Conservation (phyloP, 30 jellyfish, hydroid and myxozoan species). For the Aurelia aurita region DNA sequence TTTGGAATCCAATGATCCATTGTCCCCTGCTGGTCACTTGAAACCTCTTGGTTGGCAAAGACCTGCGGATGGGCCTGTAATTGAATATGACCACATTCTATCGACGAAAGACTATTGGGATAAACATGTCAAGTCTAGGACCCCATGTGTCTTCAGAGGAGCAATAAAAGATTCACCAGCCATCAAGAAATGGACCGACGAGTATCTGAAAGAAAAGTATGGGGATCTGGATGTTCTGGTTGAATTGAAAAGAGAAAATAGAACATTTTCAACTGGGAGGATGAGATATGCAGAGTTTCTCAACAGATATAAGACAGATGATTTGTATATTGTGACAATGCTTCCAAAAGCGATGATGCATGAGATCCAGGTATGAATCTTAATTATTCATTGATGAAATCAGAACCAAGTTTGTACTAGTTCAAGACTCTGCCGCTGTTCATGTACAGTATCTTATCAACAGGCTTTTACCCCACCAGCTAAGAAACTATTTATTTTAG, state of each 20-base stretch:
- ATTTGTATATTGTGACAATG: slow-evolving; percentile 87
- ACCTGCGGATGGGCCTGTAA: slow-evolving; percentile 84
- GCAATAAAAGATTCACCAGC: slow-evolving; percentile 87
- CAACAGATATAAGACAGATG: slow-evolving; percentile 69
- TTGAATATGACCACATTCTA: slow-evolving; percentile 69
- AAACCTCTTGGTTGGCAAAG: slow-evolving; percentile 88
- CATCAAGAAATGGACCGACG: slow-evolving; percentile 68
- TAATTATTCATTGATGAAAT: neutral
- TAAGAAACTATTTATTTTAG: too few species aligned
- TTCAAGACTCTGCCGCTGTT: too few species aligned
- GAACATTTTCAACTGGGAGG: slow-evolving; percentile 86
- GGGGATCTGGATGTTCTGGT: slow-evolving; percentile 92
- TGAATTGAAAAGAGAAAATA: slow-evolving; percentile 79
- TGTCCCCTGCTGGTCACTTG: slow-evolving; percentile 70
- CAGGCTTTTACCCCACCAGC: too few species aligned
- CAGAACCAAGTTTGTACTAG: neutral
- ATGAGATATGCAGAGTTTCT: slow-evolving; percentile 77
- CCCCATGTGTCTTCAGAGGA: slow-evolving; percentile 75
- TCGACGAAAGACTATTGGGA: slow-evolving; percentile 77
- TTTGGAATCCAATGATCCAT: slow-evolving; percentile 7
- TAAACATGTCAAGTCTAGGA: slow-evolving; percentile 67
- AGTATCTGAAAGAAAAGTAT: slow-evolving; percentile 71
- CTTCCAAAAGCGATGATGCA: slow-evolving; percentile 91
- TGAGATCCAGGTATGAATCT: slow-evolving; percentile 76
- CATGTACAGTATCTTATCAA: too few species aligned